Evolutionary conservation across 1,140 invertebrate species (phyloP).

Genomic region (Protaetia brevitarsis): DNA sequence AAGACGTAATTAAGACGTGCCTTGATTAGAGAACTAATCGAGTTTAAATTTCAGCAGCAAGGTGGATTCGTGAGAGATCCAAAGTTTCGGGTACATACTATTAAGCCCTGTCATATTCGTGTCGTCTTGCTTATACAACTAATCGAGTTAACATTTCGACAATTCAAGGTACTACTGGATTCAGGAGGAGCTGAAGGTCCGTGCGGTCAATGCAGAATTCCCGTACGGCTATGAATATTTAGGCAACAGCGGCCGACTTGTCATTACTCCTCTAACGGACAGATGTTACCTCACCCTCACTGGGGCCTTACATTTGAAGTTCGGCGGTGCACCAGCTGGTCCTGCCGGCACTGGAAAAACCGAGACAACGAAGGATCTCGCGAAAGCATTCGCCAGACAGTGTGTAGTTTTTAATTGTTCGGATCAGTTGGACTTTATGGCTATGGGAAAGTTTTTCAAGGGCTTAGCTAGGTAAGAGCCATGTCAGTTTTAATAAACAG

Average conservation of each 20-base stretch:
- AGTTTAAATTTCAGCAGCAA: no score
- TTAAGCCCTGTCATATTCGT: no score
- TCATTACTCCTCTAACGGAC: conserved; percentile 87
- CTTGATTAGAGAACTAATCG: no score
- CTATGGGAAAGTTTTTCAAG: conserved; percentile 67
- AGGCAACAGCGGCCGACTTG: conserved; percentile 81
- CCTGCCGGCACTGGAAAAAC: conserved; percentile 76
- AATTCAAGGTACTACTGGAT: conserved; percentile 61
- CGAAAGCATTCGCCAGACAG: conserved; percentile 70
- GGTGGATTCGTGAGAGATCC: no score
- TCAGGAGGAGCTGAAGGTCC: conserved; percentile 51
- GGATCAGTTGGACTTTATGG: conserved; percentile 68
- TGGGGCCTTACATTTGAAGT: conserved; percentile 66
- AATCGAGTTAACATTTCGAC: conserved; percentile 16
- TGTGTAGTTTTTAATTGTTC: conserved; percentile 79
- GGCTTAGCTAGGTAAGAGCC: conserved; percentile 51
- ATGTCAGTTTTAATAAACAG: conserved; percentile 20
- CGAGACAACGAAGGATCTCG: conserved; percentile 73
- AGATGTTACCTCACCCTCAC: conserved; percentile 69
- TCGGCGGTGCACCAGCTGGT: conserved; percentile 70
- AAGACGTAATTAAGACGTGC: no score
- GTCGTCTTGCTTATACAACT: no score
- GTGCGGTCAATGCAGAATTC: conserved; percentile 73
- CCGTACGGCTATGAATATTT: conserved; percentile 93
- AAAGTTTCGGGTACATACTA: no score